Evolutionary conservation across 2,888 invertebrate species (phyloP).

Genomic region (Lysandra coridon): DNA sequence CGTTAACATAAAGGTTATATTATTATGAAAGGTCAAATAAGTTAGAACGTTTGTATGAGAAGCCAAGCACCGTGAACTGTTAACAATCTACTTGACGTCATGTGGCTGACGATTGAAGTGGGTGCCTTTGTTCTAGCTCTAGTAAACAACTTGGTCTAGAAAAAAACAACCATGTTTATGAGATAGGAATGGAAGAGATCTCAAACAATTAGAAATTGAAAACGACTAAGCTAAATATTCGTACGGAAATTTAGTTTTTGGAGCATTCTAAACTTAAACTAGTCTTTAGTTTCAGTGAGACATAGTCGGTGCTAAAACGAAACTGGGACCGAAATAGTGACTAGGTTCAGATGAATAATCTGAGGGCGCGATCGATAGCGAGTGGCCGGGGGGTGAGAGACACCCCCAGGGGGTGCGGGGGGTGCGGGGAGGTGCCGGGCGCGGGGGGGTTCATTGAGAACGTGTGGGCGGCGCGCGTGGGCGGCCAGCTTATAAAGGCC

Average conservation of each 20-base stretch:
- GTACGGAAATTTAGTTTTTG: no score
- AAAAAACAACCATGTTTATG: neutral
- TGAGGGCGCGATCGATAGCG: conserved; percentile 73
- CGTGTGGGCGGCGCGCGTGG: conserved; percentile 83
- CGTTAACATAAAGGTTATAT: neutral
- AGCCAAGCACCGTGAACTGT: neutral
- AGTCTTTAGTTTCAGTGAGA: neutral
- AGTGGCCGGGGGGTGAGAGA: conserved; percentile 50
- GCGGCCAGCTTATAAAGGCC: conserved; percentile 73
- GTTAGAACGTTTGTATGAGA: neutral
- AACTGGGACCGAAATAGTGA: conserved; percentile 48
- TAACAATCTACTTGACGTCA: neutral
- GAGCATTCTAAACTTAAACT: neutral
- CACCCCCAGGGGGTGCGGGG: conserved; percentile 45
- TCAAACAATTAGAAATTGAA: neutral
- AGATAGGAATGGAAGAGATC: neutral
- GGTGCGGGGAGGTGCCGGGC: conserved; percentile 37
- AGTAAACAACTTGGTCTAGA: neutral
- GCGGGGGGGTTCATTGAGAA: conserved; percentile 82
- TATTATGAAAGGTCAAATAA: neutral
- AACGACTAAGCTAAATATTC: neutral
- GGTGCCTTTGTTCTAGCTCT: neutral
- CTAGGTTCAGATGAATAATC: conserved; percentile 73
- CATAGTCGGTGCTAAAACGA: conserved; percentile 32
- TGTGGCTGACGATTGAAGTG: neutral